phyloP scores from a whole-genome alignment of 1,140 invertebrate species.

The Akabosia matsudoensis region DNA sequence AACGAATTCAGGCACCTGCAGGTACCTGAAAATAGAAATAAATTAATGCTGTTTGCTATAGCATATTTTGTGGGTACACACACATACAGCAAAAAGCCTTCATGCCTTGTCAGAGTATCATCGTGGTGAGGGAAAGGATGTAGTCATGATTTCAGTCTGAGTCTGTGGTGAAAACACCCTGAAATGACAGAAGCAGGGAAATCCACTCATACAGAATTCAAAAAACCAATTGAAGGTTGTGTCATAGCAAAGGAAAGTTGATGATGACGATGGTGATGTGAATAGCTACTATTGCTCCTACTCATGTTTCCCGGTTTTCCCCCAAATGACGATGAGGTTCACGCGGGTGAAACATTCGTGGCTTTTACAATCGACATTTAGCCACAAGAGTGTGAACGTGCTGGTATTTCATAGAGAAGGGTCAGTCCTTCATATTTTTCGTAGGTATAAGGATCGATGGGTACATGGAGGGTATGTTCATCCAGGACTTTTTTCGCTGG shows the following conservation, averaged over 20 bases:
- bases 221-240: constrained; percentile 16
- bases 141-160: neutral
- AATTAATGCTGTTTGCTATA: no score
- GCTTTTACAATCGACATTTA: neutral
- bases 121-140: no score
- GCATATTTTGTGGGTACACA: no score
- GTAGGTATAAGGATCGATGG: no score
- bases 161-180: neutral
- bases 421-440: neutral
- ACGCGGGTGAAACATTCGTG: neutral
- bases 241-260: neutral
- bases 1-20: no score
- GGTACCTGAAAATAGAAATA: no score
- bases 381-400: neutral
- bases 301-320: neutral
- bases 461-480: no score
- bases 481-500: no score
- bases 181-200: constrained; percentile 14
- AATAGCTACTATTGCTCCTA: neutral
- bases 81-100: no score
- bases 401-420: neutral
- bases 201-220: constrained; percentile 11
- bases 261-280: constrained; percentile 7
- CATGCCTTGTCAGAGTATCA: no score
- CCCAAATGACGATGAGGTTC: constrained; percentile 1